phyloP scores from a whole-genome alignment of 2,797 vertebrate genomes.

The Echeneis naucrates region DNA sequence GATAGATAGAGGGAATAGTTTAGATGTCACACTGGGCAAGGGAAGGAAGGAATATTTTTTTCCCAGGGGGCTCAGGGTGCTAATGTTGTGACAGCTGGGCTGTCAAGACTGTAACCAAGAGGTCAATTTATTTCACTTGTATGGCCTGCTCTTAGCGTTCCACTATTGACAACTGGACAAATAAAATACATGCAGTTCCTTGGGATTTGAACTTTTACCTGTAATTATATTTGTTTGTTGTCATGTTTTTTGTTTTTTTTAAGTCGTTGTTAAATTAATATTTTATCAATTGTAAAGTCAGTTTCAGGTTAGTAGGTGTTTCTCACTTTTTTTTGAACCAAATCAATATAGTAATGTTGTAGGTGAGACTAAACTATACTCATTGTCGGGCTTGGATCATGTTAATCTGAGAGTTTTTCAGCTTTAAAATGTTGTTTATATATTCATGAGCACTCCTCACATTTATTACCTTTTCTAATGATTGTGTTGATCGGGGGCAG shows the following conservation, averaged over 20 bases:
- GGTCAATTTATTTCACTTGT: conserved; percentile 39
- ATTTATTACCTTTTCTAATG: neutral
- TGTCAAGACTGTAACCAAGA: conserved; percentile 27
- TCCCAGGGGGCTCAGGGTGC: conserved; percentile 17
- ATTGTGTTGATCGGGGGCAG: conserved; percentile 8
- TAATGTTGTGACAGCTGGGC: conserved; percentile 67
- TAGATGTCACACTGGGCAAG: conserved; percentile 45
- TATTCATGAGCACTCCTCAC: neutral
- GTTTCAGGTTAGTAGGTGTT: neutral
- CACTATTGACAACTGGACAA: conserved; percentile 24
- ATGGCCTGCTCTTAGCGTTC: conserved; percentile 7
- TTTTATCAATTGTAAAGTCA: neutral
- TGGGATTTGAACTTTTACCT: neutral
- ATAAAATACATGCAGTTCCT: conserved; percentile 1
- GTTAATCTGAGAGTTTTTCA: neutral
- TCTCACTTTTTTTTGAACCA: neutral
- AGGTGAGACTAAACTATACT: conserved; percentile 1
- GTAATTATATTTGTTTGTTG: neutral
- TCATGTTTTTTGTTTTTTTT: too few species aligned
- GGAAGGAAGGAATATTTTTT: conserved; percentile 26
- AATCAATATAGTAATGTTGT: neutral
- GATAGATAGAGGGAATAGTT: conserved; percentile 56
- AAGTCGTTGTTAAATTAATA: too few species aligned
- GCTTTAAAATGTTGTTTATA: neutral
- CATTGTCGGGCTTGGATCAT: neutral